phyloP scores from a whole-genome alignment of 2,113 vertebrate species.

The Miniopterus natalensis region DNA sequence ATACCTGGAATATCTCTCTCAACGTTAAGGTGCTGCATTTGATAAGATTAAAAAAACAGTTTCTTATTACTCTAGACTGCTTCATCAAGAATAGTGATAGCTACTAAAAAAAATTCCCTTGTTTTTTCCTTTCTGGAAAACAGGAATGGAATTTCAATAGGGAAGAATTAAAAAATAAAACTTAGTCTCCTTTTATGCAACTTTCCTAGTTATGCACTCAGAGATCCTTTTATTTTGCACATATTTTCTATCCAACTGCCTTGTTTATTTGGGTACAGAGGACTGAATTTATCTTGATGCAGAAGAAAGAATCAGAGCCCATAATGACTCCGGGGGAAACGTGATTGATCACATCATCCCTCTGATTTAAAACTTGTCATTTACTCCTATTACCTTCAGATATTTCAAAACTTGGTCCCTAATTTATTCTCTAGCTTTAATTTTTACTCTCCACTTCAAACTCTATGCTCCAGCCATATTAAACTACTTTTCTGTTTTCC shows the following conservation, averaged over 20 bases:
- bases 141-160: constrained; percentile 41
- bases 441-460: constrained; percentile 26
- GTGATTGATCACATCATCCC: neutral
- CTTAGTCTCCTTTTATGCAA: neutral
- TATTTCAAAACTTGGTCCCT: constrained; percentile 21
- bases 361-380: constrained; percentile 12
- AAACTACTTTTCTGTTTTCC: constrained; percentile 39
- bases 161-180: constrained; percentile 31
- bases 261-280: neutral
- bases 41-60: neutral
- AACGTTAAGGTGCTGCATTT: too few species aligned
- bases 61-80: constrained; percentile 28
- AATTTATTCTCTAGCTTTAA: neutral
- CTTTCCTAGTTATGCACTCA: constrained; percentile 1
- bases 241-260: neutral
- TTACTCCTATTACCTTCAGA: neutral
- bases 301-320: constrained; percentile 9
- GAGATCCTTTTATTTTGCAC: neutral
- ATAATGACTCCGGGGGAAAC: neutral
- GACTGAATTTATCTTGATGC: neutral
- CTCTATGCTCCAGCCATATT: neutral
- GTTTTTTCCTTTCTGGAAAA: neutral
- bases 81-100: constrained; percentile 13
- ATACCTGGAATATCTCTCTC: neutral
- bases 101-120: constrained; percentile 14